phyloP scores from a whole-genome alignment of 2,797 vertebrate genomes.

The Phataginus tricuspis region DNA sequence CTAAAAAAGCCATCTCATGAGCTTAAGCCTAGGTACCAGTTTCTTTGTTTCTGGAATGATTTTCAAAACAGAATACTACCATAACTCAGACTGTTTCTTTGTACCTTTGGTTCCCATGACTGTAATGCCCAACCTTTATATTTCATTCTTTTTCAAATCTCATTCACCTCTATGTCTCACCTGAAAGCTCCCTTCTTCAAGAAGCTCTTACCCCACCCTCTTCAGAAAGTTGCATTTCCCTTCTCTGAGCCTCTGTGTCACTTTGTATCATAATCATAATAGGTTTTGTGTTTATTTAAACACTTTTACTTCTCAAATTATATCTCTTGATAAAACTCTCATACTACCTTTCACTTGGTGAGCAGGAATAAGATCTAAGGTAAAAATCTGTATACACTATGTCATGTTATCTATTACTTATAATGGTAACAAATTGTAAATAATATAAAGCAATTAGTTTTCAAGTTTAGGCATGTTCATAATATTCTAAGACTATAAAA shows the following conservation, averaged over 20 bases:
- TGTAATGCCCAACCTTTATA: not conserved
- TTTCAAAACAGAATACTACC: not conserved
- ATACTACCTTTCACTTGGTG: not conserved
- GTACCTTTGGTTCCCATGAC: not conserved
- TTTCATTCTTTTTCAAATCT: not conserved
- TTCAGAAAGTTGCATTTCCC: not conserved
- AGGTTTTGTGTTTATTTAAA: not conserved
- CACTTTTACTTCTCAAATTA: not conserved
- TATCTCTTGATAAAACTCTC: not conserved
- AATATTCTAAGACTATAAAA: not conserved
- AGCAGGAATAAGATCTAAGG: not conserved
- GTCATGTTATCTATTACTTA: not conserved
- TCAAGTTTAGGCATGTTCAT: not conserved
- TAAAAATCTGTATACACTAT: not conserved
- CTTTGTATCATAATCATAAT: not conserved
- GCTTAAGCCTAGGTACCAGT: not conserved
- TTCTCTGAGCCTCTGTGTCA: not conserved
- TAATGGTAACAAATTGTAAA: not conserved
- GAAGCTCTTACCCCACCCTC: not conserved
- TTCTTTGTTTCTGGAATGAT: not conserved
- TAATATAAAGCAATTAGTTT: not conserved
- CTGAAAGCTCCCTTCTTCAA: not conserved
- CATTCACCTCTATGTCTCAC: not conserved
- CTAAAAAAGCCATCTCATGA: not conserved
- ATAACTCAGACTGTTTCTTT: not conserved